Evolutionary conservation across 2,797 vertebrate species (phyloP).

Genomic region (Harpagifer antarcticus): DNA sequence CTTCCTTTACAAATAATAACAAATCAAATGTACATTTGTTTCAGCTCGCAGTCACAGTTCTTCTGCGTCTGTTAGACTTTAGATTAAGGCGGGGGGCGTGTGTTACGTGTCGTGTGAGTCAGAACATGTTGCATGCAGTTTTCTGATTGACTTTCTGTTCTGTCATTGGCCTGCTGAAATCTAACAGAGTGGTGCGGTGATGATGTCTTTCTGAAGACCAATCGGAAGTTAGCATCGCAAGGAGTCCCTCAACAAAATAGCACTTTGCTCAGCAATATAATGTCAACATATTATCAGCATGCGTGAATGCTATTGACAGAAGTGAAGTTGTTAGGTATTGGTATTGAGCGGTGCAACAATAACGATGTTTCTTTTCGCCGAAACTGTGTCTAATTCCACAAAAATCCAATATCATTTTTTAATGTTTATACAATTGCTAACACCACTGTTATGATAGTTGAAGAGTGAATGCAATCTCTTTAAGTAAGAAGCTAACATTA

Average conservation of each 20-base stretch:
- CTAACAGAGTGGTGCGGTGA: background rate
- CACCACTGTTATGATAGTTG: background rate
- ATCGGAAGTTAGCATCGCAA: no score
- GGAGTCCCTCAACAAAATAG: no score
- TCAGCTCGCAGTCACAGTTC: constrained; percentile 66
- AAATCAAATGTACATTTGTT: constrained; percentile 87
- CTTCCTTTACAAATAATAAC: constrained; percentile 87
- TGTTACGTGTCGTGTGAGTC: constrained; percentile 28
- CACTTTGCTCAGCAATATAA: no score
- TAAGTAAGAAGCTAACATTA: background rate
- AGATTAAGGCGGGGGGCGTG: constrained; percentile 64
- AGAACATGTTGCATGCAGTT: constrained; percentile 30
- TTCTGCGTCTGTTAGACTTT: constrained; percentile 68
- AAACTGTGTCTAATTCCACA: no score
- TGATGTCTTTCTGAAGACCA: no score
- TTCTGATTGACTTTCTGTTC: constrained; percentile 7
- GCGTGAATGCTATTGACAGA: no score
- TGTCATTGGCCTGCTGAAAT: background rate
- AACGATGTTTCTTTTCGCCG: no score
- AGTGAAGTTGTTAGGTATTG: no score
- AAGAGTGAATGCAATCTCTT: background rate
- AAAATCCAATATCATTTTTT: no score
- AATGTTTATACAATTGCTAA: no score
- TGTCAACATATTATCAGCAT: no score
- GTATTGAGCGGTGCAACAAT: no score